phyloP scores from a whole-genome alignment of 2,888 invertebrate species.

The Dynastes tityus region DNA sequence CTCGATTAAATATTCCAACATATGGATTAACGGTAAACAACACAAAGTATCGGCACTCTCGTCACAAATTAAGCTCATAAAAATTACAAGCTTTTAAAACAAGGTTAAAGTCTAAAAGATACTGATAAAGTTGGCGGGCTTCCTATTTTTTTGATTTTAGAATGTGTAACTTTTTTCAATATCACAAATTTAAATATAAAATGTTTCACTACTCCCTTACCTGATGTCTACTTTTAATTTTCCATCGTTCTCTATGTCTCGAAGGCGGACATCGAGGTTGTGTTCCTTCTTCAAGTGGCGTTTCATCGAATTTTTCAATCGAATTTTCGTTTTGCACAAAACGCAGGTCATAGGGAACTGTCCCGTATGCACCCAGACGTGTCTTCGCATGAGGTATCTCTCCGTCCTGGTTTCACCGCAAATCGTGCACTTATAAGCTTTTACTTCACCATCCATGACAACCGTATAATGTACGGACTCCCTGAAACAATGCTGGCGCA shows the following conservation, averaged over 20 bases:
- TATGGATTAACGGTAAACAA: no score
- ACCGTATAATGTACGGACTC: not conserved
- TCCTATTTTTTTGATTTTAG: no score
- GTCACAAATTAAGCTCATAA: no score
- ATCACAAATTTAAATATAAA: not conserved
- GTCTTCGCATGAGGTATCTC: conserved; percentile 9
- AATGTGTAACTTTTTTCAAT: not conserved
- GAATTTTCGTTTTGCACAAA: not conserved
- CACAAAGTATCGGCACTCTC: no score
- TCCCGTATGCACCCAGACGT: not conserved
- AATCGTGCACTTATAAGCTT: not conserved
- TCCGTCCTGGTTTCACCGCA: conserved; percentile 3
- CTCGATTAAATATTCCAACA: no score
- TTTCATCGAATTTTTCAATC: conserved; percentile 5
- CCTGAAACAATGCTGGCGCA: not conserved
- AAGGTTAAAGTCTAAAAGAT: not conserved
- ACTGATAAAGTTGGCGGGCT: no score
- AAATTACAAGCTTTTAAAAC: no score
- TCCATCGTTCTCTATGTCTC: conserved; percentile 9
- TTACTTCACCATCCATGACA: conserved; percentile 16
- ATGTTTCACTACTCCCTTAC: conserved; percentile 4
- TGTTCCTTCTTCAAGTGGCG: conserved; percentile 21
- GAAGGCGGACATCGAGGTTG: not conserved
- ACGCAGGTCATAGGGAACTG: not conserved
- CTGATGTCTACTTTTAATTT: not conserved